phyloP scores from a whole-genome alignment of 2,113 vertebrate species.

The Aptenodytes patagonicus region DNA sequence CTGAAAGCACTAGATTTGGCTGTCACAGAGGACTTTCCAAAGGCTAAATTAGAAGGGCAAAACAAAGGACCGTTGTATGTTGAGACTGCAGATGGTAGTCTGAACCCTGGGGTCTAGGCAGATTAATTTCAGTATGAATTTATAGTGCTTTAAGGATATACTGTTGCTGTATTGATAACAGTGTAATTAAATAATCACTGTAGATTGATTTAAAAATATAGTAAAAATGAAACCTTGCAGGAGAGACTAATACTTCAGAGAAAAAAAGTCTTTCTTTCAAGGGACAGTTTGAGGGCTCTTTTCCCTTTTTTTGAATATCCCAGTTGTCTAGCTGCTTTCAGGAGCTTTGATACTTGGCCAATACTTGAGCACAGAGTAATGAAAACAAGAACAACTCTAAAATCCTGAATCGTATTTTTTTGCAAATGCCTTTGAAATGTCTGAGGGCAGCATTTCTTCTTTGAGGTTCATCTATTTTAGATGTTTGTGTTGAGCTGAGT shows the following conservation, averaged over 20 bases:
- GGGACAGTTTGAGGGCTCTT: not conserved
- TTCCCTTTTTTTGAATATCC: not conserved
- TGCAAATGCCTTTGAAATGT: conserved; percentile 37
- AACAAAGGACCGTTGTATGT: conserved; percentile 3
- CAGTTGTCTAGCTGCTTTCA: conserved; percentile 4
- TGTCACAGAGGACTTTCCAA: conserved; percentile 19
- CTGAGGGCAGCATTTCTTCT: conserved; percentile 19
- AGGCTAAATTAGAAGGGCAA: not conserved
- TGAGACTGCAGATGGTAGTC: not conserved
- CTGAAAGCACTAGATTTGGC: conserved; percentile 29
- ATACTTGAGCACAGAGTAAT: not conserved
- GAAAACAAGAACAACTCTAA: conserved; percentile 42
- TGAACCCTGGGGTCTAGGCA: not conserved
- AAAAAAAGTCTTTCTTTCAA: not conserved
- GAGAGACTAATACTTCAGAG: not conserved
- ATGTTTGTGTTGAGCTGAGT: not conserved
- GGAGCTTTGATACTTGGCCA: conserved; percentile 2
- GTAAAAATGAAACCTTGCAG: not conserved
- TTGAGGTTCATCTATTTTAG: conserved; percentile 1
- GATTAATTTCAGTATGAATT: conserved; percentile 17
- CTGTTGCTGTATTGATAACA: not conserved
- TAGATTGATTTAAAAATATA: not conserved
- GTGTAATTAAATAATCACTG: conserved; percentile 1
- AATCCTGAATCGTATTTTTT: not conserved
- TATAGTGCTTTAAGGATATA: not conserved